Base-by-base conservation (phyloP, 2,113 vertebrate species). In the Felis chaus region DNA sequence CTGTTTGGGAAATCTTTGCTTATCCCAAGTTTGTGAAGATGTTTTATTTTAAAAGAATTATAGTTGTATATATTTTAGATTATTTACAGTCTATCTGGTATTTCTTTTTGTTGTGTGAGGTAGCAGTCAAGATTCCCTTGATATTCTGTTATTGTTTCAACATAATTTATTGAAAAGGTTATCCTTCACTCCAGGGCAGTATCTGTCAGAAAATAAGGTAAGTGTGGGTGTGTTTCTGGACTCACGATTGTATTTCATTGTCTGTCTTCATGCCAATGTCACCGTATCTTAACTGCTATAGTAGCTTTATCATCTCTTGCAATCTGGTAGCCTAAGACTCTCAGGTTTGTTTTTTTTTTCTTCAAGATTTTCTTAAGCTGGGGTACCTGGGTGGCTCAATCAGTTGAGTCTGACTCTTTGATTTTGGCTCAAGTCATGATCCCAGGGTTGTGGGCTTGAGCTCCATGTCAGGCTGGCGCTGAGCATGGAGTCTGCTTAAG, bases 41-140 rank as follows among this genome's bases (percentile, higher is more conserved):
- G 11, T 50, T 96, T 96, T 89, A n/a, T 68, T 94, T 92, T 53
- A 33, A 84, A 97, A 92, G 45, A 53, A 76, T 74, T 82, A 82
- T 45, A 82, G 68, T 89, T 89, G 84, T 81, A 74, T 76, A 61
- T 71, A 91, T 53, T 53, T 90, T 74, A 94, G 48, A 88, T 92
- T 23, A 76, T 84, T 86, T 96, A 91, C 8, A 78, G n/a, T 69
- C 79, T 84, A 82, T 27, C 66, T 89, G 21, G 71, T 83, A 73
- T 63, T 61, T 94, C 27, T 21, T 94, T 33, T 21, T 57, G 36
- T 16, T 78, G 48, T 73, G 23, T 78, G 61, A 94, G 19, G 27
- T 45, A 68, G 36, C 7, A 73, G 84, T 57, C 31, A 69, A 96
- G 65, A 66, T 41, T 95, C 15, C 66, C 50, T 69, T 76, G 39